Conservation (phyloP, 92 coral and sea anemone genomes). For the Micromussa lordhowensis region DNA sequence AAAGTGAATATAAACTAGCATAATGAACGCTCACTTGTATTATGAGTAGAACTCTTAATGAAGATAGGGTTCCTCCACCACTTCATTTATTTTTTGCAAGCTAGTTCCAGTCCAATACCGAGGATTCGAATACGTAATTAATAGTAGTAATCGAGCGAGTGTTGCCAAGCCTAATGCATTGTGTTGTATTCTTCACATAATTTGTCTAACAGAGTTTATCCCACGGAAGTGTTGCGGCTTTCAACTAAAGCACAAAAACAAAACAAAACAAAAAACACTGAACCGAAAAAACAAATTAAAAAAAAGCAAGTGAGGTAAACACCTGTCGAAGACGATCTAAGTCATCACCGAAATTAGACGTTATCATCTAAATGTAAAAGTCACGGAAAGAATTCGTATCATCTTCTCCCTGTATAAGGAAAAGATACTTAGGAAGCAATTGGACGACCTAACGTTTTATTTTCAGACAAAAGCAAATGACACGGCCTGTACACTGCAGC, state of each 20-base stretch:
- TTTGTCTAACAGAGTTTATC: not conserved
- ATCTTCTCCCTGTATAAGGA: slow-evolving; percentile 14
- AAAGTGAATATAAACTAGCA: too few relatives aligned
- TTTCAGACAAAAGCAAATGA: not conserved
- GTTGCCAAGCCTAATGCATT: not conserved
- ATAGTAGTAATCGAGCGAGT: not conserved
- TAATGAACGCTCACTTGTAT: too few relatives aligned
- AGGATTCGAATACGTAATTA: too few relatives aligned
- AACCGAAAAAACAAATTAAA: not conserved
- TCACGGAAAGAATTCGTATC: slow-evolving; percentile 63
- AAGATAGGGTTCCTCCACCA: too few relatives aligned
- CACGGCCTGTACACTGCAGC: not conserved
- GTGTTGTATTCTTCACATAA: slow-evolving; percentile 15
- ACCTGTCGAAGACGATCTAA: slow-evolving; percentile 75
- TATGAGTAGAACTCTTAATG: too few relatives aligned
- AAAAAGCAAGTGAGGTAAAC: not conserved
- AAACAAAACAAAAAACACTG: too few relatives aligned
- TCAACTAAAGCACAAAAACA: too few relatives aligned
- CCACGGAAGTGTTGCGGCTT: too few relatives aligned
- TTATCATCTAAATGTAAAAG: slow-evolving; percentile 76
- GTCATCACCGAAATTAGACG: slow-evolving; percentile 72
- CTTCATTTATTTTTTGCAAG: too few relatives aligned
- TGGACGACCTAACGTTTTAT: not conserved
- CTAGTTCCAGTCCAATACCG: too few relatives aligned
- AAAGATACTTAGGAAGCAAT: not conserved